phyloP scores from a whole-genome alignment of 2,888 invertebrate genomes.

The Seira musarum region DNA sequence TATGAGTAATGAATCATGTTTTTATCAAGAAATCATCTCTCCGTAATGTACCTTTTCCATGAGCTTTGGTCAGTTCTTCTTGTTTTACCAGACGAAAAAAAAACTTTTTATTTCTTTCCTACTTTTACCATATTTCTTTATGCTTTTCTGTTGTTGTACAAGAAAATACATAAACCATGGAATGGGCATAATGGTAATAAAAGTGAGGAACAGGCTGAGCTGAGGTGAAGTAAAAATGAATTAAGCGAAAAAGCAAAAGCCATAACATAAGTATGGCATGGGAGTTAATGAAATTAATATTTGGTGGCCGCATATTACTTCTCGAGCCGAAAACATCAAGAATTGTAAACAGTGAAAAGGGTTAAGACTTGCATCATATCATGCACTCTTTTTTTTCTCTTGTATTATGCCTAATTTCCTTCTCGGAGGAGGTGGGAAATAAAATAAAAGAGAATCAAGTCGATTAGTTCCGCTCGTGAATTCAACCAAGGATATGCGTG shows the following conservation, averaged over 20 bases:
- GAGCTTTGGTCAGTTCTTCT: constrained; percentile 49
- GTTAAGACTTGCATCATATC: background rate
- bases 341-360: background rate
- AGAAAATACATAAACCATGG: background rate
- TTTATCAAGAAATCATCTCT: constrained; percentile 54
- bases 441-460: constrained; percentile 67
- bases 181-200: constrained; percentile 1
- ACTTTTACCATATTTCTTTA: constrained; percentile 13
- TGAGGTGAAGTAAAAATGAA: background rate
- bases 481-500: constrained; percentile 59
- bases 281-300: constrained; percentile 62
- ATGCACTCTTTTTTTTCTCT: too few species aligned
- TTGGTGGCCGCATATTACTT: constrained; percentile 21
- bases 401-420: background rate
- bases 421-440: constrained; percentile 62
- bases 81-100: background rate
- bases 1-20: constrained; percentile 54
- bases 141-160: background rate
- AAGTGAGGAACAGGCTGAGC: background rate
- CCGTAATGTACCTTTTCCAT: background rate
- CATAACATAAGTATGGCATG: constrained; percentile 41
- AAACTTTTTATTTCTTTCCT: constrained; percentile 15
- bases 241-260: constrained; percentile 5
- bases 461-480: constrained; percentile 69
- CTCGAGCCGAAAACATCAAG: background rate